Evolutionary conservation across 2,888 invertebrate genomes (phyloP).

Genomic region (Herminia tarsipennalis): DNA sequence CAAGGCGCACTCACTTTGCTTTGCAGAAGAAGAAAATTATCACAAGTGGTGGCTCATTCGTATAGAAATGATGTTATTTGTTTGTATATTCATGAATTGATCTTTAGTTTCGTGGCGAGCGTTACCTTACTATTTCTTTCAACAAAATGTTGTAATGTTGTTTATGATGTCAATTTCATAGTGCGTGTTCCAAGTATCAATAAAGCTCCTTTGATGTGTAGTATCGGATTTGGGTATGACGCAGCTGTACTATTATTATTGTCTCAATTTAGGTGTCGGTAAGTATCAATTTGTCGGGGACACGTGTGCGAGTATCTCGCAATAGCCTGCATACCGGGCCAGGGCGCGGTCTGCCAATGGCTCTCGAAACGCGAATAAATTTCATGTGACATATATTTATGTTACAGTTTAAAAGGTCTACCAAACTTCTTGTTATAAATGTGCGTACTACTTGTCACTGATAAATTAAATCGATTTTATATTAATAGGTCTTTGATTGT

Average conservation of each 20-base stretch:
- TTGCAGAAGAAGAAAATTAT: conserved; percentile 74
- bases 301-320: conserved; percentile 71
- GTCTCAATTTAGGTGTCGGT: conserved; percentile 41
- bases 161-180: neutral
- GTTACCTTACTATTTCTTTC: too few species aligned
- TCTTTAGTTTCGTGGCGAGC: too few species aligned
- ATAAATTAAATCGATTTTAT: too few species aligned
- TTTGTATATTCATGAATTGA: conserved; percentile 9
- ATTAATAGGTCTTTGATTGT: too few species aligned
- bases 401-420: conserved; percentile 32
- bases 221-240: conserved; percentile 22
- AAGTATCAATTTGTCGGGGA: conserved; percentile 53
- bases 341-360: conserved; percentile 71
- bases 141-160: too few species aligned
- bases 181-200: neutral
- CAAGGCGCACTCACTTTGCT: conserved; percentile 68
- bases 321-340: conserved; percentile 69
- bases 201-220: neutral
- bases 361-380: conserved; percentile 65
- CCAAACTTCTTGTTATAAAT: conserved; percentile 9
- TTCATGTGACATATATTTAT: conserved; percentile 48
- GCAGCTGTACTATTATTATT: conserved; percentile 36
- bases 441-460: too few species aligned
- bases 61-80: conserved; percentile 27
- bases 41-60: conserved; percentile 51